Conservation (phyloP, 2,113 vertebrate genomes). For the Chaetorhynchus papuensis region DNA sequence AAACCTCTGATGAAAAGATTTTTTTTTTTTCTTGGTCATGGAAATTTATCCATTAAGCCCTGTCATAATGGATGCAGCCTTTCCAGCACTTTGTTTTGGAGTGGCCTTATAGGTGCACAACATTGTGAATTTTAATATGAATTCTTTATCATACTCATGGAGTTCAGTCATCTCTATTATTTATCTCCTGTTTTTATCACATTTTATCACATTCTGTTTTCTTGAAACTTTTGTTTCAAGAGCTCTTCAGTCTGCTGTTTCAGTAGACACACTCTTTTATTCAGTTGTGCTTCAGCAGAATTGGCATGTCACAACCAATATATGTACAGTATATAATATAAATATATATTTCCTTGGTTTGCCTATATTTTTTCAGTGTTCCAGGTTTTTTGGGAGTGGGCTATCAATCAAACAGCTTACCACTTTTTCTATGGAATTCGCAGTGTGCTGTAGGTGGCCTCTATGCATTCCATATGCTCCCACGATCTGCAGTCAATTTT, state of each 20-base stretch:
- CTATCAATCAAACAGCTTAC: neutral
- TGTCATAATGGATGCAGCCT: neutral
- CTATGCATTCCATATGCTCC: neutral
- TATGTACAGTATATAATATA: neutral
- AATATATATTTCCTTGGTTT: neutral
- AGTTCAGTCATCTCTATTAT: neutral
- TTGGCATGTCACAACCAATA: neutral
- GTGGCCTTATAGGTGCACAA: neutral
- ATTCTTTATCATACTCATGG: neutral
- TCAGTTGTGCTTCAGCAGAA: neutral
- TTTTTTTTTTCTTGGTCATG: neutral
- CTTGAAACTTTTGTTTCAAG: neutral
- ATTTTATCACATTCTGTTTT: neutral
- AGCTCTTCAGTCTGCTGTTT: neutral
- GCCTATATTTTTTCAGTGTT: neutral
- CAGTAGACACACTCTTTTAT: neutral
- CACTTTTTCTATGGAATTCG: neutral
- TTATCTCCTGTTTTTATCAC: neutral
- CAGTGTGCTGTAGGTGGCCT: neutral
- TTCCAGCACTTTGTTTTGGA: neutral
- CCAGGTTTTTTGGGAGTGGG: neutral
- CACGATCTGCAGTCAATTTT: neutral
- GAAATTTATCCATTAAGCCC: neutral
- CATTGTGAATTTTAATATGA: neutral
- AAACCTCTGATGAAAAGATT: neutral